Percentiles rank a stretch among this genome's conserved stretches.
Conservation (phyloP, 2,113 vertebrate genomes). For the Psammodynastes pulverulentus region DNA sequence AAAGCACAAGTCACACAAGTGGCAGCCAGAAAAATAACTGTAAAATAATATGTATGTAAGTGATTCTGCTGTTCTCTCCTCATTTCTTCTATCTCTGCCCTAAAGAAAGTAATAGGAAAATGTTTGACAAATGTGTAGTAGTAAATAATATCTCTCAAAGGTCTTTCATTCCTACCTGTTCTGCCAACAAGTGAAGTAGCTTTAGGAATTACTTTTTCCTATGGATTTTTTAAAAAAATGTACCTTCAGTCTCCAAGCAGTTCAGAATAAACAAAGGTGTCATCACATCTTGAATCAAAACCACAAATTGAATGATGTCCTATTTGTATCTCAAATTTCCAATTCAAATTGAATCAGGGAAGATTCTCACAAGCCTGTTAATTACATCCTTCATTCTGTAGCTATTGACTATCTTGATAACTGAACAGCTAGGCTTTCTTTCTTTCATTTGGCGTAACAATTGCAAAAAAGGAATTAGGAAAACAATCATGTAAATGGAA, state of each 20-base stretch:
- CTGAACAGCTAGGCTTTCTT: neutral
- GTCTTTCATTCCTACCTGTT: neutral
- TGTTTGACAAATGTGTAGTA: neutral
- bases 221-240: neutral
- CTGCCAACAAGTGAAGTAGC: neutral
- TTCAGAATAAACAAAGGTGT: neutral
- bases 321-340: neutral
- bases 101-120: neutral
- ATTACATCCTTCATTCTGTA: neutral
- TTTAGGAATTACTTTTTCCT: neutral
- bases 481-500: neutral
- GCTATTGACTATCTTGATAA: neutral
- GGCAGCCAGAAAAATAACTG: neutral
- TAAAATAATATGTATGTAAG: neutral
- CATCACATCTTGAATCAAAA: neutral
- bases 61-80: neutral
- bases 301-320: neutral
- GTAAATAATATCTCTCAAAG: neutral
- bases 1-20: neutral
- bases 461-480: neutral
- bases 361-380: neutral
- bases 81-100: neutral
- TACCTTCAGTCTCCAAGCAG: neutral
- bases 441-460: neutral
- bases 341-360: neutral